phyloP scores from a whole-genome alignment of 2,888 invertebrate species.

The Hymenopus coronatus region DNA sequence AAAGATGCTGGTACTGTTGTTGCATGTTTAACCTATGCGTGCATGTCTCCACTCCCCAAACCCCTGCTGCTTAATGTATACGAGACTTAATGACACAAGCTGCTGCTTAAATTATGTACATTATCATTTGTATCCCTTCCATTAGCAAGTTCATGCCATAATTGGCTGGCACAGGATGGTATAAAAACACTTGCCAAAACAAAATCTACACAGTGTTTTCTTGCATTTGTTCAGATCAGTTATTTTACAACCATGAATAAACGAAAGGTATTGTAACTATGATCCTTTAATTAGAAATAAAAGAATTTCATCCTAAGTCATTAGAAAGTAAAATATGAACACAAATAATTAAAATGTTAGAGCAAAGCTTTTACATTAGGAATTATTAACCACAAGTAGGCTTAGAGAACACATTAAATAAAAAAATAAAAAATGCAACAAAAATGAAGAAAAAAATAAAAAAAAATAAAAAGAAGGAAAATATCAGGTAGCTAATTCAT shows the following conservation, averaged over 20 bases:
- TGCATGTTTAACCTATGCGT: background rate
- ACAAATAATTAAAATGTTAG: too few species aligned
- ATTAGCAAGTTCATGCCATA: background rate
- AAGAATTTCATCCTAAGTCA: too few species aligned
- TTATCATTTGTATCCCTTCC: background rate
- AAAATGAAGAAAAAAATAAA: too few species aligned
- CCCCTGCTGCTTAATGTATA: background rate
- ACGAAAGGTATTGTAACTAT: background rate
- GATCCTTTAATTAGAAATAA: background rate
- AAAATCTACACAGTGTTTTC: background rate
- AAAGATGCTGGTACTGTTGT: background rate
- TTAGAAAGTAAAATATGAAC: too few species aligned
- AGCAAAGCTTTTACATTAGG: too few species aligned
- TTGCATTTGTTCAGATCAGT: background rate
- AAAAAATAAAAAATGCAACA: too few species aligned
- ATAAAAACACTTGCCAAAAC: background rate
- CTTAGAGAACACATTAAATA: too few species aligned
- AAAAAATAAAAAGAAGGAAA: too few species aligned
- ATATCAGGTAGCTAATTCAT: too few species aligned
- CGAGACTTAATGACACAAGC: background rate
- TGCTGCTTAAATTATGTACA: background rate
- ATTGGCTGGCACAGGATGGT: constrained; percentile 19
- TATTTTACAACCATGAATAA: background rate
- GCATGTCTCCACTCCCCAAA: background rate
- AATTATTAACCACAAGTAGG: too few species aligned